phyloP scores from a whole-genome alignment of 2,797 vertebrate genomes.

The Babyrousa celebensis region DNA sequence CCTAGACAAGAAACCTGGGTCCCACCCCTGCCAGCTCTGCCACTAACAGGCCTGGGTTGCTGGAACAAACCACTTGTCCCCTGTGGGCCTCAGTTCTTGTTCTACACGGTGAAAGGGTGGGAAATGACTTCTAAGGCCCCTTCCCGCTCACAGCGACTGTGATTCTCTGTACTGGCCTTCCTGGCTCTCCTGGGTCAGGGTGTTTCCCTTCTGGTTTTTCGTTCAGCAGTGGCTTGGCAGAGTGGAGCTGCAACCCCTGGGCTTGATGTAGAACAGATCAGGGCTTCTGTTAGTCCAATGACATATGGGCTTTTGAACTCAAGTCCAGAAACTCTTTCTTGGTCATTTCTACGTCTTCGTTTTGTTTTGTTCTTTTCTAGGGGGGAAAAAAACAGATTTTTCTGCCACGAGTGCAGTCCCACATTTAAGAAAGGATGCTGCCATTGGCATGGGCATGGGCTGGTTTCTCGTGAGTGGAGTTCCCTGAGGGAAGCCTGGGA shows the following conservation, averaged over 20 bases:
- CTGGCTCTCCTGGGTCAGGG: neutral
- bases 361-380: neutral
- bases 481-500: neutral
- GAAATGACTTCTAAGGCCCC: neutral
- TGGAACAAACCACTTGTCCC: neutral
- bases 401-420: neutral
- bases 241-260: conserved; percentile 6
- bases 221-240: conserved; percentile 73
- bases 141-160: accelerated
- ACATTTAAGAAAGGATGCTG: neutral
- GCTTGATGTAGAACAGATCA: conserved; percentile 56
- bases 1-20: neutral
- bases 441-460: neutral
- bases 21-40: neutral
- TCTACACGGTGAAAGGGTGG: neutral
- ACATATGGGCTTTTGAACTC: conserved; percentile 60
- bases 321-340: neutral
- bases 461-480: neutral
- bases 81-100: neutral
- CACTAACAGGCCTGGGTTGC: accelerated
- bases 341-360: neutral
- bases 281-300: conserved; percentile 66
- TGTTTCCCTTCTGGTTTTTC: conserved; percentile 50
- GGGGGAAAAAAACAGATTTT: neutral
- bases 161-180: neutral